These are phyloP conservation scores for Lepus oiostolus DNA, from an alignment of 2,797 vertebrate species.

Conservation along the genomic window DNA sequence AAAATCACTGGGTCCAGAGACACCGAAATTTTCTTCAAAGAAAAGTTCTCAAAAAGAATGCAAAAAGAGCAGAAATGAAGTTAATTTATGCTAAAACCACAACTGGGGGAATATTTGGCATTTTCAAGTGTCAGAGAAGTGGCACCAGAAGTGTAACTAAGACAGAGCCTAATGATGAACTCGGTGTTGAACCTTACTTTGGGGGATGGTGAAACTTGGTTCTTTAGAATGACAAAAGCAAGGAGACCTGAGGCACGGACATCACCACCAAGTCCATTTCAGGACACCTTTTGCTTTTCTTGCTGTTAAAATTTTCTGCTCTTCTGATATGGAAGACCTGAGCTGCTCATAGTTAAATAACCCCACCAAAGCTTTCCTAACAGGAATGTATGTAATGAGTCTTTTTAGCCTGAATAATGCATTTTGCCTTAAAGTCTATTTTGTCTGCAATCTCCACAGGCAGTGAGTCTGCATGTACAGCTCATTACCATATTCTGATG, in stretches of 20 bases:
- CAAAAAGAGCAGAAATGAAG: background rate
- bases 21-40: background rate
- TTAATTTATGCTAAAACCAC: slow-evolving; percentile 60
- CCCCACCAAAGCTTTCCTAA: slow-evolving; percentile 60
- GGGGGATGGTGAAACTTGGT: background rate
- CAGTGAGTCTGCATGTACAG: slow-evolving; percentile 73
- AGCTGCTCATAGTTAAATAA: slow-evolving; percentile 60
- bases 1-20: slow-evolving; percentile 50
- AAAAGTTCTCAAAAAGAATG: slow-evolving; percentile 22
- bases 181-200: slow-evolving; percentile 27
- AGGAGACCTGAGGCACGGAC: background rate
- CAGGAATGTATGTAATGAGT: slow-evolving; percentile 58
- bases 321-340: slow-evolving; percentile 44
- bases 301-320: slow-evolving; percentile 6
- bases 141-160: background rate
- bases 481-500: slow-evolving; percentile 81
- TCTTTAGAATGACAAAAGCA: background rate
- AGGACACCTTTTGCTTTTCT: background rate
- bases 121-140: slow-evolving; percentile 60
- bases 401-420: slow-evolving; percentile 73
- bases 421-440: slow-evolving; percentile 76
- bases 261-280: background rate
- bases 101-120: slow-evolving; percentile 11
- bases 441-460: slow-evolving; percentile 73
- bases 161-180: slow-evolving; percentile 53